A percentile compares a stretch with the other conserved stretches of the same genome.
Evolutionary conservation across 1,140 invertebrate genomes (phyloP).

Genomic region (Holcopasites calliopsidis): DNA sequence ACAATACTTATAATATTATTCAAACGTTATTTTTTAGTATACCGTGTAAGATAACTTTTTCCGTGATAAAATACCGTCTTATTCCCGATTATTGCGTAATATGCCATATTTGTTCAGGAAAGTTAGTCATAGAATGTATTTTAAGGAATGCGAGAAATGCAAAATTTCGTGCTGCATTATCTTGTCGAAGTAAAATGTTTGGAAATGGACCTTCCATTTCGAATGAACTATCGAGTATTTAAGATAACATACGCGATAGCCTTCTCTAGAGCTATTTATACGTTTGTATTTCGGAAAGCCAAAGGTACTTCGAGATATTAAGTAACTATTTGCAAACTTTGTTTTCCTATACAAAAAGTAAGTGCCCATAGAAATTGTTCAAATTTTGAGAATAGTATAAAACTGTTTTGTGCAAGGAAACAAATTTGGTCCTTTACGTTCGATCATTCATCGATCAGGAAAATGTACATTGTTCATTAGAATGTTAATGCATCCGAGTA

Average conservation of each 20-base stretch:
- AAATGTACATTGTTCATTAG: not conserved
- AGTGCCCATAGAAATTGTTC: too few species aligned
- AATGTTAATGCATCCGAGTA: not conserved
- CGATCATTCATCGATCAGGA: not conserved
- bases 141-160: not conserved
- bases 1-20: not conserved
- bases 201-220: not conserved
- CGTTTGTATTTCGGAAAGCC: not conserved
- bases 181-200: not conserved
- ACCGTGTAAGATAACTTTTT: not conserved
- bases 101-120: not conserved
- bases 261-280: slow-evolving; percentile 19
- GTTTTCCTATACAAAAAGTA: too few species aligned
- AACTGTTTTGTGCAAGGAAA: too few species aligned
- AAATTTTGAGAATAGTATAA: not conserved
- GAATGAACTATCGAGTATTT: slow-evolving; percentile 8
- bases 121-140: not conserved
- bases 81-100: not conserved
- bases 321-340: not conserved
- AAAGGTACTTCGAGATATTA: not conserved
- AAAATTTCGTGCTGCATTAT: not conserved
- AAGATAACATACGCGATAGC: not conserved
- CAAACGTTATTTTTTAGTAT: not conserved
- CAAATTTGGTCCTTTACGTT: not conserved
- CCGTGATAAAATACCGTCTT: not conserved